These are phyloP conservation scores for Oreochromis aureus DNA, from an alignment of 2,113 vertebrate genomes.

Conservation along the genomic window DNA sequence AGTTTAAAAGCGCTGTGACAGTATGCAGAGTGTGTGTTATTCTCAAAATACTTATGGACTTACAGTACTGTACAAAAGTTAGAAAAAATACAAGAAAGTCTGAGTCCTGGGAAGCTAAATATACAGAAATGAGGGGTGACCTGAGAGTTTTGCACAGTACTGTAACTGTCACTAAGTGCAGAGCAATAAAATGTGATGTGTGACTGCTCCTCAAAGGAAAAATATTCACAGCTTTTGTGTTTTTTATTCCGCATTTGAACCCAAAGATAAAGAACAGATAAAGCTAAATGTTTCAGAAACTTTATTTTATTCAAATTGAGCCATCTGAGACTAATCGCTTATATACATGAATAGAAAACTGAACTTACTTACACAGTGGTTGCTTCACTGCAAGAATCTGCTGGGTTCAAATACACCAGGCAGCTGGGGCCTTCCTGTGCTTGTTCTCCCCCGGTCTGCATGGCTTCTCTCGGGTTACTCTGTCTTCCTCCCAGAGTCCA, in stretches of 20 bases:
- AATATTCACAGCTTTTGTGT: background rate
- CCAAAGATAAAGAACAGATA: background rate
- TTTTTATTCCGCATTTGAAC: fast-evolving
- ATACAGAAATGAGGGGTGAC: background rate
- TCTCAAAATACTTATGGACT: background rate
- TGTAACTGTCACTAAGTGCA: background rate
- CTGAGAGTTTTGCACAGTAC: background rate
- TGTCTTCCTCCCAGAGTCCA: background rate
- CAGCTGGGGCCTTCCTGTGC: background rate
- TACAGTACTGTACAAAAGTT: background rate
- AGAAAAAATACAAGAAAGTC: background rate
- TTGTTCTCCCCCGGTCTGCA: background rate
- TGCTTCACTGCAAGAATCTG: background rate
- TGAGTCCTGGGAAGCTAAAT: background rate
- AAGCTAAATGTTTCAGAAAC: background rate
- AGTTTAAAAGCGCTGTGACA: background rate
- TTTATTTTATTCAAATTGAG: background rate
- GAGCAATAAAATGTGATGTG: background rate
- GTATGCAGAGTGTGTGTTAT: background rate
- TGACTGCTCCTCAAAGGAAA: fast-evolving
- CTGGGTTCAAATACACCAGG: background rate
- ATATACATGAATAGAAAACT: background rate
- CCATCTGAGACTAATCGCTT: background rate
- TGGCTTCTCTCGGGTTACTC: background rate
- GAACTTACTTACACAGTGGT: background rate